Evolutionary conservation across 2,113 vertebrate genomes (phyloP).

Genomic region (Chaetodon trifascialis): DNA sequence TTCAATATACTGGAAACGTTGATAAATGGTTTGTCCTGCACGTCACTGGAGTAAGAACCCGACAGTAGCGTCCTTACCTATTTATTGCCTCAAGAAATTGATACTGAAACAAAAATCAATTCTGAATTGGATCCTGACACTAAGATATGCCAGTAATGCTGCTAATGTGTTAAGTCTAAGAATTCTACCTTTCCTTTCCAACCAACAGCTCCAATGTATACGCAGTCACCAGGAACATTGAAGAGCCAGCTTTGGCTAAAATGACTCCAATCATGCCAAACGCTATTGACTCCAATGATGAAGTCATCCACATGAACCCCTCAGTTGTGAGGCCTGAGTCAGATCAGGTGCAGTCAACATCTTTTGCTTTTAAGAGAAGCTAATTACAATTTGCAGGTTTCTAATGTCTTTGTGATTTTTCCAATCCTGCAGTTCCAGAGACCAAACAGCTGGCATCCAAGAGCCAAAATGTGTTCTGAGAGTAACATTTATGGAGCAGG

Average conservation of each 20-base stretch:
- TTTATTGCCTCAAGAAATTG: neutral
- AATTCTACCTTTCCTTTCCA: neutral
- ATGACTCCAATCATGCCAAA: constrained; percentile 77
- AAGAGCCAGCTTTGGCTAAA: constrained; percentile 65
- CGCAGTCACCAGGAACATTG: constrained; percentile 82
- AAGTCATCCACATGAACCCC: neutral
- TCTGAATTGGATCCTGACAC: too few species aligned
- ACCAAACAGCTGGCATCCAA: constrained; percentile 57
- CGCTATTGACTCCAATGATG: constrained; percentile 10
- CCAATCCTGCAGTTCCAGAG: constrained; percentile 37
- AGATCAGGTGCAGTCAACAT: constrained; percentile 27
- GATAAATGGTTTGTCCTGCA: too few species aligned
- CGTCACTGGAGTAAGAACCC: neutral
- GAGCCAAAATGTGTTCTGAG: constrained; percentile 66
- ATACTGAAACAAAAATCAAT: neutral
- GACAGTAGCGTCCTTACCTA: neutral
- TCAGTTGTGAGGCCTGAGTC: neutral
- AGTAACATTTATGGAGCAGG: constrained; percentile 72
- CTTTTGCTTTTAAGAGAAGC: neutral
- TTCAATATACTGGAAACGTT: too few species aligned
- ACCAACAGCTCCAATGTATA: constrained; percentile 79
- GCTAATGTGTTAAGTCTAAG: neutral
- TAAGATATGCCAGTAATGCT: neutral
- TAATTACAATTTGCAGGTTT: neutral
- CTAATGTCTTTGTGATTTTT: neutral